Percentiles rank a stretch among this genome's conserved stretches.
These are phyloP conservation scores for Syngnathus typhle DNA, from an alignment of 2,113 vertebrate species.

Conservation along the genomic window DNA sequence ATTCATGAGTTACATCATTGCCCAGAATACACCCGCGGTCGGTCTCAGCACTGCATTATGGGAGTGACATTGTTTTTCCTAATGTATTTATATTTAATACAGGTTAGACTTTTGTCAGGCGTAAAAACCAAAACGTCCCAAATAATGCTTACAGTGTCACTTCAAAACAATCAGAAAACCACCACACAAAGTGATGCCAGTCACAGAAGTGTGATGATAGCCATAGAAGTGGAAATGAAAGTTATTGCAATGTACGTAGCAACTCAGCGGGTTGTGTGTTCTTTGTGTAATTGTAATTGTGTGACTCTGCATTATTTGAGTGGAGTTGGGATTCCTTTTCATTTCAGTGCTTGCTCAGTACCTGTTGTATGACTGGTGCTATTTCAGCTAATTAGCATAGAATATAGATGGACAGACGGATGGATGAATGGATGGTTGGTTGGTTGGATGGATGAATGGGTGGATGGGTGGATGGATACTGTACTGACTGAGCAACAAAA, in stretches of 20 bases:
- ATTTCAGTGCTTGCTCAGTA: no score
- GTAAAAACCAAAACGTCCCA: not conserved
- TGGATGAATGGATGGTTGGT: no score
- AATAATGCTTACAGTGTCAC: not conserved
- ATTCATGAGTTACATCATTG: constrained; percentile 13
- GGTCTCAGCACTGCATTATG: not conserved
- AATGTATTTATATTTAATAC: not conserved
- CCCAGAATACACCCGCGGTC: not conserved
- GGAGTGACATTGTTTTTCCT: not conserved
- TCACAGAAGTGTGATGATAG: not conserved
- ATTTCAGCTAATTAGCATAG: no score
- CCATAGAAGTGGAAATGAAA: not conserved
- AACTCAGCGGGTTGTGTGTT: not conserved
- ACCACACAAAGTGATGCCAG: no score
- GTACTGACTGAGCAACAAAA: no score
- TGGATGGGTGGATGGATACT: no score
- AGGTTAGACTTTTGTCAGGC: not conserved
- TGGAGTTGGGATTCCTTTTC: not conserved
- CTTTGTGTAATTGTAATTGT: no score
- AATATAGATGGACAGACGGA: no score
- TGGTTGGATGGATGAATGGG: no score
- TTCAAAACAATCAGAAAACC: not conserved
- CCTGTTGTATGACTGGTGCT: no score
- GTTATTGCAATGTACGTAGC: not conserved
- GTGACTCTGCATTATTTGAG: no score